A percentile compares a stretch with the other conserved stretches of the same genome.
Conservation (phyloP, 2,797 vertebrate species). For the Nannoperca obscura region DNA sequence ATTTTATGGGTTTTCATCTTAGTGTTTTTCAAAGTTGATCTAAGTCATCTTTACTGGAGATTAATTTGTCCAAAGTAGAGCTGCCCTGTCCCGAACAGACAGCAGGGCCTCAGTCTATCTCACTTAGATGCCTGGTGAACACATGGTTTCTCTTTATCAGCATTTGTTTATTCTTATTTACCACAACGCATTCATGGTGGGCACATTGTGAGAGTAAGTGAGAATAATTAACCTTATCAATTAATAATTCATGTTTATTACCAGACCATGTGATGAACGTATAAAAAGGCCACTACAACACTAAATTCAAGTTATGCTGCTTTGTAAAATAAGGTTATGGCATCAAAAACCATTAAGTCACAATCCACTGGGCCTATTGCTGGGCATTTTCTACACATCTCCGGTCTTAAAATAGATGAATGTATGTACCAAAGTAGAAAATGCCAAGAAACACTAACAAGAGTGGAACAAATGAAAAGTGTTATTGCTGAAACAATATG, state of each 20-base stretch:
- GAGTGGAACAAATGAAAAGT: background rate
- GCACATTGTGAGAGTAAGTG: slow-evolving; percentile 18
- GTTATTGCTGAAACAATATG: background rate
- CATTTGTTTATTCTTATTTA: slow-evolving; percentile 49
- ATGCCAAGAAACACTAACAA: slow-evolving; percentile 20
- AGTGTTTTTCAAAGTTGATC: slow-evolving; percentile 97
- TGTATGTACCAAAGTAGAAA: background rate
- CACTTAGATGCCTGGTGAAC: slow-evolving; percentile 64
- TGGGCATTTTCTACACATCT: slow-evolving; percentile 18
- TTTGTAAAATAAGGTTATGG: slow-evolving; percentile 6
- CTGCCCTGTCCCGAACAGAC: slow-evolving; percentile 70
- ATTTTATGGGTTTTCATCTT: slow-evolving; percentile 98
- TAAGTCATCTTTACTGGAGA: slow-evolving; percentile 93
- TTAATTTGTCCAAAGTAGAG: slow-evolving; percentile 88
- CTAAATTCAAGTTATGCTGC: slow-evolving; percentile 20
- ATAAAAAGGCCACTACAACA: slow-evolving; percentile 19
- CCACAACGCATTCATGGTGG: slow-evolving; percentile 31
- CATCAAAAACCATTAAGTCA: slow-evolving; percentile 22
- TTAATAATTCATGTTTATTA: slow-evolving; percentile 56
- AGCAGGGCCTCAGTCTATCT: slow-evolving; percentile 67
- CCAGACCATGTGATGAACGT: slow-evolving; percentile 18
- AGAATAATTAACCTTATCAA: slow-evolving; percentile 45
- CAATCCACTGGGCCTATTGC: background rate
- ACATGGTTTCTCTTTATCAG: slow-evolving; percentile 54
- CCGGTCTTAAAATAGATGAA: slow-evolving; percentile 6